Evolutionary conservation across 2,797 vertebrate species (phyloP), one percentile per base, ranked within the genome.

Genomic region (Smutsia gigantea): DNA sequence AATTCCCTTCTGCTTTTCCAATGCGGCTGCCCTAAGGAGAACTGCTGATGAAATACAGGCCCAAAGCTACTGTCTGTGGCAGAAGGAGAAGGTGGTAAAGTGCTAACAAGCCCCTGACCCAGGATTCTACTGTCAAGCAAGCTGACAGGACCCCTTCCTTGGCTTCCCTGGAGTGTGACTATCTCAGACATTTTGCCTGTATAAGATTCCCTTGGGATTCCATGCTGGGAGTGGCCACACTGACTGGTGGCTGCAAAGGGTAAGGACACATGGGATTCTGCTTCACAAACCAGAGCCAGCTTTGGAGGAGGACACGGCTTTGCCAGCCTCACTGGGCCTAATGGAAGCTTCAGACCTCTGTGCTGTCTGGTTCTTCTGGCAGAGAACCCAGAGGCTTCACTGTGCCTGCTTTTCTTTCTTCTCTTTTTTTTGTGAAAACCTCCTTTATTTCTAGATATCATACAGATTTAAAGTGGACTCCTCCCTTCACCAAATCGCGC

Each of bases 391-490:
- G 46, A 82, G 63, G 42, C 66, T 84, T 90, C 34, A 1, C 37
- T 25, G 64, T 25, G n/a, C 77, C 77, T 90, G 37, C 57, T 66
- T 77, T 72, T 68, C 27, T 88, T n/a, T 37, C 64, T 68, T 74
- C 39, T 10, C 49, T 51, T n/a, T 68, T 3, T 39, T 91, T 59
- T 51, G 59, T 39, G 64, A 86, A 88, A 96, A 90, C 4, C 42
- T 84, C 75, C 49, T 78, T 84, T 82, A 49, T 87, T 39, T 93
- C 17, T 86, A 86, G 87, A 86, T 53, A 88, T 82, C 59, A 93
- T 34, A 51, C 5, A 85, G 31, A 64, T 83, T 96, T 90, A 89
- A 96, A 87, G 34, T 83, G 27, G 91, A 85, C 23, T 63, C 21
- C 12, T 66, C 51, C 11, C 23, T 42, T 95, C 21, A 96, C 42